Evolutionary conservation across 2,113 vertebrate species (phyloP), one percentile per base, ranked within the genome.

Genomic region (Hemiscyllium ocellatum): DNA sequence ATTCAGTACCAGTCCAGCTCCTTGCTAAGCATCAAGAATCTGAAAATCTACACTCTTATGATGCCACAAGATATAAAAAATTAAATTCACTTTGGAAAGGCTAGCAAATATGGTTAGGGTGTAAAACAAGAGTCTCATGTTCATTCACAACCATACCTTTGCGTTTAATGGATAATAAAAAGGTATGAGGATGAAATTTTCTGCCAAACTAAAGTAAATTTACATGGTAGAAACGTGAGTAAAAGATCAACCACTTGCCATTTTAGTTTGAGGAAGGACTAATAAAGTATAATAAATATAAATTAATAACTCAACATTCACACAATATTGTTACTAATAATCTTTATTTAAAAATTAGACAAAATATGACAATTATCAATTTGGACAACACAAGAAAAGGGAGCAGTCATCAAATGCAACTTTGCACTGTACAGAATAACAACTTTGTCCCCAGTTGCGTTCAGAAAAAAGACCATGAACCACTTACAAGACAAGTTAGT

Each of bases 301-400:
- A 29, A 56, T 12, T 52, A 29, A 89, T 26, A 26, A 89, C 86
- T 8, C 29, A n/a, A 91, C n/a, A 91, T 29, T 6, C 12, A 13
- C 87, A 90, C 26, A 91, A 3, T 65, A 29, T 90, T 61, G 24
- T 91, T 33, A 91, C 56, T 65, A 65, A 33, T 91, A 91, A n/a
- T 65, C 52, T 91, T 91, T 91, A 91, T 65, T 91, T n/a, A 91
- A 70, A 91, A 91, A n/a, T 65, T 61, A 61, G 52, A 61, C 87
- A 87, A 90, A 33, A 90, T n/a, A n/a, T 91, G 87, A 85, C 29
- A 76, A 33, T 76, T 76, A 76, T 33, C 29, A 76, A 10, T 29
- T 76, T 76, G 42, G 80, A 83, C 86, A 89, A 56, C 22, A 91
- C 29, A 65, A 91, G 47, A 52, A 87, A 52, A 56, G 4, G 29